Base-by-base conservation (phyloP, 2,888 invertebrate genomes). In the Linnaemya vulpina region DNA sequence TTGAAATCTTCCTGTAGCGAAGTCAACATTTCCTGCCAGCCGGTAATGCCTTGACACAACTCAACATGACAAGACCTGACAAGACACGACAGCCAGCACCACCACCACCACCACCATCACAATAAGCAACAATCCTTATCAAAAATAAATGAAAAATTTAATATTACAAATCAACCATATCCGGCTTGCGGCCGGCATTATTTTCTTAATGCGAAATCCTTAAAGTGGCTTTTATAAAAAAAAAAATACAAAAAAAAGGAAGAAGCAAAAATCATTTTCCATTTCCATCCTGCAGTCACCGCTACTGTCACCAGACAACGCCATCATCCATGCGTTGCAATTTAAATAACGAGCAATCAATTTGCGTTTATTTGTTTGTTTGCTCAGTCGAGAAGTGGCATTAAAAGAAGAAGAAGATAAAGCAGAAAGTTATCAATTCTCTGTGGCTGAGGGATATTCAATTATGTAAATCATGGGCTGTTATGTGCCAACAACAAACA, bases 91-190 rank as follows among this genome's bases (percentile, higher is more conserved):
- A n/a, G n/a, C 22, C 25, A 15, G 17, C 49, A 55, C 0, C 13
- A 15, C 1, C 58, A 30, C 53, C n/a, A 10, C 22, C 25, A 15
- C 49, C 49, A 55, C 0, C 13, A 15, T 1, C 58, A 30, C 53
- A 53, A 4, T 58, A 30, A 30, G 30, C 0, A 58, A 58, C 22
- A 25, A 55, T 25, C 15, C 15, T 55, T 55, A 25, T 25, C 5
- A 70, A 58, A 62, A 35, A 20, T 30, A 67, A 11, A 15, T 30
- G 17, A 30, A 30, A 30, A 30, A 30, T 83, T 80, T 76, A 58
- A 77, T 74, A 71, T 73, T 7, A 70, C 65, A 77, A 86, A 86
- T 78, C 77, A 76, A 81, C 67, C 75, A 60, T 70, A 71, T 81
- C 81, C 85, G 55, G 22, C 75, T 55, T 51, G 43, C 17, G 60